phyloP scores from a whole-genome alignment of 2,888 invertebrate species.

The Athalia rosae region DNA sequence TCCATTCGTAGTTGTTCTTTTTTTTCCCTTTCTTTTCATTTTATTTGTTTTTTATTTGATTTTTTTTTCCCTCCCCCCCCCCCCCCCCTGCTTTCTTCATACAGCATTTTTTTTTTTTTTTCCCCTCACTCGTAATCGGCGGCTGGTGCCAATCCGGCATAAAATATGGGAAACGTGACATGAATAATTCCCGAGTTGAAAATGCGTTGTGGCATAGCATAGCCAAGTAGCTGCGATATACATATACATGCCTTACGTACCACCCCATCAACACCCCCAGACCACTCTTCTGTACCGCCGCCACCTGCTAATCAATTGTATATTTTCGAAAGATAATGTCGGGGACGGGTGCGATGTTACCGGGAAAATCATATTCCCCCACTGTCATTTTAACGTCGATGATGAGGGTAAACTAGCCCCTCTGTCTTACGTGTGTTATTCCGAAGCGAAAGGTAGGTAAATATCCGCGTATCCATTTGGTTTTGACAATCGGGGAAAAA shows the following conservation, averaged over 20 bases:
- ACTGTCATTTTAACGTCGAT: no score
- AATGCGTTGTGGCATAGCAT: constrained; percentile 61
- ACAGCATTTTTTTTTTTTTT: not conserved
- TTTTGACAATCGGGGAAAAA: no score
- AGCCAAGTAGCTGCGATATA: constrained; percentile 55
- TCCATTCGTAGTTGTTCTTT: not conserved
- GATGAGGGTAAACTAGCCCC: no score
- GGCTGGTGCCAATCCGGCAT: constrained; percentile 60
- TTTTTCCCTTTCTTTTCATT: not conserved
- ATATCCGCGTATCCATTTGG: no score
- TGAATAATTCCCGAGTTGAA: constrained; percentile 66
- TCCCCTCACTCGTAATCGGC: constrained; percentile 37
- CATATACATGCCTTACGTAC: constrained; percentile 36
- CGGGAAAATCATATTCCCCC: not conserved
- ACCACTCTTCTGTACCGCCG: not conserved
- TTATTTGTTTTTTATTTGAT: not conserved
- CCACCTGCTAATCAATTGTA: constrained; percentile 22
- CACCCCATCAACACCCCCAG: not conserved
- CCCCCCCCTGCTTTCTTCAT: not conserved
- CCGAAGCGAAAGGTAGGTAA: no score
- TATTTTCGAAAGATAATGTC: not conserved
- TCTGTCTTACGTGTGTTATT: no score
- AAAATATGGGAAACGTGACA: constrained; percentile 69
- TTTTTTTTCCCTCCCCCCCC: not conserved
- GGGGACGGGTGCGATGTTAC: no score